Conservation (phyloP, 2,888 invertebrate genomes). For the Hirtodrosophila confusa region DNA sequence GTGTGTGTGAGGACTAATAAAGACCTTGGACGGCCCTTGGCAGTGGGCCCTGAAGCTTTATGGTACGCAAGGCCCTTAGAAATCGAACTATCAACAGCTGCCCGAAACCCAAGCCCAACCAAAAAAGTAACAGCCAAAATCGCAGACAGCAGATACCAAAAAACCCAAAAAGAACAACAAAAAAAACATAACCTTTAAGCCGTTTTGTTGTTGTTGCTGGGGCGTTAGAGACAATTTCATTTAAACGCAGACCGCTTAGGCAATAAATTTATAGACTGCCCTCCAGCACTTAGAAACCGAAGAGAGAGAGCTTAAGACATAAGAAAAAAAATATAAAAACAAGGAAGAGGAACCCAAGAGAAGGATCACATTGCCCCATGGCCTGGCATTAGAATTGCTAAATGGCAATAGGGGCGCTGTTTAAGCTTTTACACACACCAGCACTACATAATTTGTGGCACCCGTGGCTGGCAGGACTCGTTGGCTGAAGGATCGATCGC, state of each 20-base stretch:
- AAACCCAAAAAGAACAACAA: background rate
- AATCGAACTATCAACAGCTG: conserved; percentile 78
- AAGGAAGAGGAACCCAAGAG: background rate
- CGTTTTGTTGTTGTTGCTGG: conserved; percentile 30
- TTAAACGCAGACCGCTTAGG: conserved; percentile 63
- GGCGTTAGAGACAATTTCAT: conserved; percentile 81
- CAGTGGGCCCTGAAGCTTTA: background rate
- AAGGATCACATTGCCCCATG: conserved; percentile 3
- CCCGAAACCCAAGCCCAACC: conserved; percentile 35
- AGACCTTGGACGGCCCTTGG: conserved; percentile 63
- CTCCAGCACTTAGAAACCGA: conserved; percentile 40
- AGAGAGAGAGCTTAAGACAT: conserved; percentile 9
- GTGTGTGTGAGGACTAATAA: conserved; percentile 57
- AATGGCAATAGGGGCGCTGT: conserved; percentile 52
- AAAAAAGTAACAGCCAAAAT: conserved; percentile 6
- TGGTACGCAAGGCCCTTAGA: conserved; percentile 58
- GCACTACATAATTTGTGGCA: conserved; percentile 65
- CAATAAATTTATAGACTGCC: conserved; percentile 81
- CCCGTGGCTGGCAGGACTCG: background rate
- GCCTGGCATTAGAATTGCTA: conserved; percentile 75
- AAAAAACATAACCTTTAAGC: conserved; percentile 4
- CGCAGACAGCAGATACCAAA: conserved; percentile 16
- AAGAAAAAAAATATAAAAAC: background rate
- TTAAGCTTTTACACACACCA: conserved; percentile 56
- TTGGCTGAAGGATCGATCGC: background rate